Evolutionary conservation across 2,797 vertebrate genomes (phyloP).

Genomic region (Philypnodon macrostomus): DNA sequence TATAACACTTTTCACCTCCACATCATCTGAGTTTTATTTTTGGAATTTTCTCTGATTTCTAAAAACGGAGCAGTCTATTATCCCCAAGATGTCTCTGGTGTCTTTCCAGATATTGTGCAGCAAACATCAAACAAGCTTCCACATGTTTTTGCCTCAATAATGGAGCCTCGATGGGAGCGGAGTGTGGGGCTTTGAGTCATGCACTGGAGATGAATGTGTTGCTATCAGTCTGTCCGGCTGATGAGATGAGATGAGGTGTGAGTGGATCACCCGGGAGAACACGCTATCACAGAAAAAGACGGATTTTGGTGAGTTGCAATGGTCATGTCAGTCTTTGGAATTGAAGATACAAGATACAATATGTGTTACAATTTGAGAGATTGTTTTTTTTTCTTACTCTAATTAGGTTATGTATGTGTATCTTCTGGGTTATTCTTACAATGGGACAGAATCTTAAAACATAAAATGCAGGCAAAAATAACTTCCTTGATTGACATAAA

Average conservation of each 20-base stretch:
- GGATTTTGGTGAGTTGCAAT: not conserved
- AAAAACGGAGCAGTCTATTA: conserved; percentile 3
- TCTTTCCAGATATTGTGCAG: conserved; percentile 7
- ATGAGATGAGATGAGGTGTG: conserved; percentile 1
- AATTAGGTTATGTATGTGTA: no score
- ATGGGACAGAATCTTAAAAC: no score
- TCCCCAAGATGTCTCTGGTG: not conserved
- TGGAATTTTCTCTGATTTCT: conserved; percentile 1
- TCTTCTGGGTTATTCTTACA: no score
- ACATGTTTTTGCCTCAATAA: conserved; percentile 1
- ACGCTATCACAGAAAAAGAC: not conserved
- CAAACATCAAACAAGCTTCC: conserved; percentile 8
- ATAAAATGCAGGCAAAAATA: no score
- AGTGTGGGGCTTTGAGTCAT: not conserved
- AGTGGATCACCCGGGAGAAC: not conserved
- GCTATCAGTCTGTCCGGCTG: not conserved
- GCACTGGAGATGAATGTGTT: not conserved
- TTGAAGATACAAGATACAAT: not conserved
- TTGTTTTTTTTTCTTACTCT: no score
- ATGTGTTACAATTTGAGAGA: no score
- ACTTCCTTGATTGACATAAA: no score
- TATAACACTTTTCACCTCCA: conserved; percentile 3
- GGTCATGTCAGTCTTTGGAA: not conserved
- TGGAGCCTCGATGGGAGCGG: not conserved
- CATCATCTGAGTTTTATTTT: conserved; percentile 3